Percentiles rank a stretch among this genome's conserved stretches.
Evolutionary conservation across 1,140 invertebrate species (phyloP).

Genomic region (Chrysomallon squamiferum): DNA sequence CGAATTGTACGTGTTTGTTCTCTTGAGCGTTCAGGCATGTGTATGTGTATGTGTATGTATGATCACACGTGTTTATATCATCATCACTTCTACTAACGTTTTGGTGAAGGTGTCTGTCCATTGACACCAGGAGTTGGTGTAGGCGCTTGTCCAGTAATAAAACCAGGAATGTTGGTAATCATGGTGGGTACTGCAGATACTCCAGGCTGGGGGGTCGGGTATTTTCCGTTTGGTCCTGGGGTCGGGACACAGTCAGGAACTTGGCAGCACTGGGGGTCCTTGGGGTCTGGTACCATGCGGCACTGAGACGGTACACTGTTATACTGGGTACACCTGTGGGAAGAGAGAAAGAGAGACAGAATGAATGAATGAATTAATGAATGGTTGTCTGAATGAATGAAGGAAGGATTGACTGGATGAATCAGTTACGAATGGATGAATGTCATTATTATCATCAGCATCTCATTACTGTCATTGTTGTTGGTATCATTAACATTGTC

Average conservation of each 20-base stretch:
- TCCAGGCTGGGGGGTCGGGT: slow-evolving; percentile 29
- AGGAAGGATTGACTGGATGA: no score
- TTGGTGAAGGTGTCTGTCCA: slow-evolving; percentile 9
- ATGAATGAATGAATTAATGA: no score
- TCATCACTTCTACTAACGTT: slow-evolving; percentile 12
- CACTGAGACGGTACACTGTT: slow-evolving; percentile 32
- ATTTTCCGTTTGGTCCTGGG: slow-evolving; percentile 25
- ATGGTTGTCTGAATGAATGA: no score
- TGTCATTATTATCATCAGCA: no score
- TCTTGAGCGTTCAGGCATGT: no score
- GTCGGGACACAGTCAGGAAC: slow-evolving; percentile 42
- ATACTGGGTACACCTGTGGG: slow-evolving; percentile 40
- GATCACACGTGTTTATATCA: no score
- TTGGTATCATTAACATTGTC: no score
- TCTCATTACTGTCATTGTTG: no score
- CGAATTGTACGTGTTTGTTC: no score
- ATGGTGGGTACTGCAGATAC: slow-evolving; percentile 17
- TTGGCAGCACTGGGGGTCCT: slow-evolving; percentile 41
- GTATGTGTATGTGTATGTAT: no score
- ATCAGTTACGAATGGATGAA: no score
- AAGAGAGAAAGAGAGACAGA: not conserved
- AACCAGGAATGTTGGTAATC: slow-evolving; percentile 11
- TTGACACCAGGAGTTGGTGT: slow-evolving; percentile 10
- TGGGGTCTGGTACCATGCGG: slow-evolving; percentile 40
- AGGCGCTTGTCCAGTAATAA: slow-evolving; percentile 11